phyloP scores from a whole-genome alignment of 2,113 vertebrate species.

The Thunnus thynnus region DNA sequence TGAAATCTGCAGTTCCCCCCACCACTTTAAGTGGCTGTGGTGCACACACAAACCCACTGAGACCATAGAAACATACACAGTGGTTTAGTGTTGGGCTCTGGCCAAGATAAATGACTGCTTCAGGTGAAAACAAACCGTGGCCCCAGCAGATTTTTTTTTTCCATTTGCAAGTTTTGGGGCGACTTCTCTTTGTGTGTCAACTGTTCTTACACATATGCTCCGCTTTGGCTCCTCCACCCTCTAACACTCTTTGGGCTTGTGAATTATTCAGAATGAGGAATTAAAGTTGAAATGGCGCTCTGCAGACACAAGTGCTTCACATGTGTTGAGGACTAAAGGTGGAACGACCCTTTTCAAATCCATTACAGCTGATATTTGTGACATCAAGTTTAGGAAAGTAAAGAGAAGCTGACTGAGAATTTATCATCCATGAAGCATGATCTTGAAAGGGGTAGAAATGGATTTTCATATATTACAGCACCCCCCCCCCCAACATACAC shows the following conservation, averaged over 20 bases:
- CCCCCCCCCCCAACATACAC: neutral
- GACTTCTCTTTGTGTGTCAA: conserved; percentile 67
- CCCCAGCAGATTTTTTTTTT: conserved; percentile 64
- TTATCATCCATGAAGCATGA: conserved; percentile 33
- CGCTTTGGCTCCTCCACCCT: conserved; percentile 56
- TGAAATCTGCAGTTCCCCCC: conserved; percentile 77
- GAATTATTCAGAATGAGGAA: conserved; percentile 77
- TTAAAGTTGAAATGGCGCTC: conserved; percentile 68
- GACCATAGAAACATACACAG: conserved; percentile 87
- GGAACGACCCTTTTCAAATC: conserved; percentile 58
- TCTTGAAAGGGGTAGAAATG: conserved; percentile 38
- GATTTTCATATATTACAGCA: conserved; percentile 47
- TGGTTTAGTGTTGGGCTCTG: conserved; percentile 81
- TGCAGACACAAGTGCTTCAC: conserved; percentile 56
- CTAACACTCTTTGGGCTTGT: conserved; percentile 63
- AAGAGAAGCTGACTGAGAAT: conserved; percentile 24
- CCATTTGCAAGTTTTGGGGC: conserved; percentile 61
- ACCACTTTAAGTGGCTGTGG: conserved; percentile 85
- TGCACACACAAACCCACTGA: conserved; percentile 82
- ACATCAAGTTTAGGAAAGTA: conserved; percentile 55
- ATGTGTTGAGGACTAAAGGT: conserved; percentile 66
- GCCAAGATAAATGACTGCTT: conserved; percentile 87
- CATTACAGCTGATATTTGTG: conserved; percentile 48
- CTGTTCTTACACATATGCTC: conserved; percentile 67
- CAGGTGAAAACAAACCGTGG: conserved; percentile 86